Base-by-base conservation (phyloP, 2,888 invertebrate species). In the Asteroscopus sphinx region DNA sequence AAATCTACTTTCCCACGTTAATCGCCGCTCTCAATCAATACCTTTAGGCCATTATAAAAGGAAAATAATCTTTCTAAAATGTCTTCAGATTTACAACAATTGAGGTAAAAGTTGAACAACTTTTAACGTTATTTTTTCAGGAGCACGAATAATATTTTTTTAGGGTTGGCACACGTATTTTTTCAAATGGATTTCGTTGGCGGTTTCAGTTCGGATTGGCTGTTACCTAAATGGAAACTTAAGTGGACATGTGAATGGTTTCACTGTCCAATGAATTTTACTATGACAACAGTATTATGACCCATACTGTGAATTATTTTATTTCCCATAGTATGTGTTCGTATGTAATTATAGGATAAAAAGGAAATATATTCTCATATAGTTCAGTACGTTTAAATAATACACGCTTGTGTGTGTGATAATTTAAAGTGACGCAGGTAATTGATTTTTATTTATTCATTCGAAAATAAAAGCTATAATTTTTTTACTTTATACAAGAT, bases 161-260 rank as follows among this genome's bases (percentile, higher is more conserved):
- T 59, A 52, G 40, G 66, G 47, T 11, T 16, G 39, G 13, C 26
- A n/a, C 32, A n/a, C 32, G 49, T 69, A 51, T 56, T 73, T 73
- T 68, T 56, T 36, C 25, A 44, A 61, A 48, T 45, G 51, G 32
- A 57, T 54, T 54, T 46, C 32, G 42, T 37, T 44, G 28, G 59
- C 3, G 35, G 72, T 67, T 62, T 51, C 54, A 37, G 32, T 66
- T 42, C 25, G 25, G 41, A 73, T 71, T 60, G 64, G 36, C 49
- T 64, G 51, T 57, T 51, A 39, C 16, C 37, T 30, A 73, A 73
- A 68, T 73, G 57, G 56, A 68, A 72, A 67, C 56, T 56, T 64
- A 54, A 68, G 63, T 63, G 42, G 63, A 54, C 48, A 56, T 30
- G 41, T 13, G 48, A 55, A 72, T 30, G 49, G 63, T 68, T 68